A percentile compares a stretch with the other conserved stretches of the same genome.
Conservation (phyloP, 2,797 vertebrate genomes). For the Scolopax bukidnonensis region DNA sequence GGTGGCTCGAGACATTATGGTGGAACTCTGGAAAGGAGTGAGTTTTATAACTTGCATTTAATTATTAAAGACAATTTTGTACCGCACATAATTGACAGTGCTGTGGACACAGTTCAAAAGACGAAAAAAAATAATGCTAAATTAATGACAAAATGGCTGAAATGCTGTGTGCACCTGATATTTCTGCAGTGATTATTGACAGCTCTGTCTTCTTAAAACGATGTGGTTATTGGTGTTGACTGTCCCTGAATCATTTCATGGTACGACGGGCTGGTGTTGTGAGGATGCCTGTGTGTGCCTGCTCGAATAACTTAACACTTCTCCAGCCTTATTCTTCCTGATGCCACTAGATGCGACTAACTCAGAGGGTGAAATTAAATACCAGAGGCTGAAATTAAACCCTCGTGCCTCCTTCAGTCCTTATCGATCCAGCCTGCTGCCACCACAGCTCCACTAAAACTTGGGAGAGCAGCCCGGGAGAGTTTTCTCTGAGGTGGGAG, state of each 20-base stretch:
- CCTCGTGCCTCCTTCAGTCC: neutral
- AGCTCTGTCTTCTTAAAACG: neutral
- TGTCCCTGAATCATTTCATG: neutral
- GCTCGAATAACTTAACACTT: neutral
- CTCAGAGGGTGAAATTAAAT: slow-evolving; percentile 39
- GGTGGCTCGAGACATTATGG: neutral
- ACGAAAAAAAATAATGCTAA: neutral
- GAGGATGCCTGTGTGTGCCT: neutral
- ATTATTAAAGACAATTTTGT: slow-evolving; percentile 22
- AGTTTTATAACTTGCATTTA: neutral
- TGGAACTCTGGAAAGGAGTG: neutral
- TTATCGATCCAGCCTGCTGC: slow-evolving; percentile 16
- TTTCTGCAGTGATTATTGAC: neutral
- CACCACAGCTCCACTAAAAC: neutral
- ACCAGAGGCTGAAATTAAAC: slow-evolving; percentile 60
- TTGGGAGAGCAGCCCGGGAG: neutral
- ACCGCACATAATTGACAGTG: neutral
- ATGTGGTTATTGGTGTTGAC: accelerated
- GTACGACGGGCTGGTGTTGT: neutral
- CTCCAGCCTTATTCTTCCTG: neutral
- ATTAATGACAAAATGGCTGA: neutral
- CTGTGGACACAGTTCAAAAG: neutral
- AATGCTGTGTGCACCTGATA: accelerated
- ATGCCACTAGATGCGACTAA: neutral
- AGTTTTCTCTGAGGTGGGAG: neutral